Base-by-base conservation (phyloP, 2,797 vertebrate species). In the Gouania willdenowi region DNA sequence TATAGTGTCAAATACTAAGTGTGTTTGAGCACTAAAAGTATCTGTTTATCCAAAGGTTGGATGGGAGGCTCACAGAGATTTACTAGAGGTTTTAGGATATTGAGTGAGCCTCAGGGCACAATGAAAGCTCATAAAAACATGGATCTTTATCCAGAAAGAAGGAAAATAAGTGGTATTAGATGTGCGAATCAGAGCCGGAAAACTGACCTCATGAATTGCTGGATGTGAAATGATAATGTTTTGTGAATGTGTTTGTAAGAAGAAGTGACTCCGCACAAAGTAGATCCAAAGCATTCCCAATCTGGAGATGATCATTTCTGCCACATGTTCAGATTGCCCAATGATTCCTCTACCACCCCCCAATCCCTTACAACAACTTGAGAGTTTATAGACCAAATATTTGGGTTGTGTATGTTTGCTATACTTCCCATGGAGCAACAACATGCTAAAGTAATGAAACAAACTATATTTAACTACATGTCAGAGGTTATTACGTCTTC, bases 301-400 rank as follows among this genome's bases (percentile, higher is more conserved):
- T 30, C 6, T 41, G 35, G 41, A 26, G 47, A 22, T 18, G 41
- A 43, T 67, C 50, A 71, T 70, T 75, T 78, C 76, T 79, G 55
- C 73, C 70, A 76, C 50, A 72, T 78, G 75, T 59, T 66, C 41
- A 24, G 41, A 62, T 72, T 61, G 15, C 51, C 24, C 40, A 43
- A 68, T 47, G 30, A 53, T 14, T 24, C 12, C 18, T 21, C n/a
- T 9, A 1, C 24, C 41, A 36, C 21, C 19, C 17, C n/a, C n/a
- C n/a, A n/a, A n/a, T n/a, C n/a, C 36, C 9, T 35, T 14, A 19
- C 14, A 6, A 1, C 16, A 48, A 21, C 18, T 13, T 2, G 14
- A 22, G 18, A 35, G 24, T 53, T 48, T 48, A 26, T 33, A 14
- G 37, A 10, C 26, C 24, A 25, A 36, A 26, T 27, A 20, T 23